phyloP scores from a whole-genome alignment of 2,797 vertebrate species.

The Chaunax sp. region DNA sequence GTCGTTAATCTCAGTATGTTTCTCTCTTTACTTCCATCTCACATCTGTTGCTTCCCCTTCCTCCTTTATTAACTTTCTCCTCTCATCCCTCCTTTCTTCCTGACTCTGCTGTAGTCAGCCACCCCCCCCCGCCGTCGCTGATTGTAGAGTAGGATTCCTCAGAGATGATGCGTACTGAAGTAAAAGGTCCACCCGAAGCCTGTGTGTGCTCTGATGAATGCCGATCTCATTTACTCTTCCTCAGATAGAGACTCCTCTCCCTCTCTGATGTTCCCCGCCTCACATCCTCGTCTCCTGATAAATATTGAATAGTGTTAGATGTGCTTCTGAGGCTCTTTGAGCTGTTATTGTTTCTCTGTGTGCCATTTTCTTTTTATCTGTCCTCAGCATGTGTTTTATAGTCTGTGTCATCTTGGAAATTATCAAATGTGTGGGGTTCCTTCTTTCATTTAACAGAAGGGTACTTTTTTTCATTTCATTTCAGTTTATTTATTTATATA shows the following conservation, averaged over 20 bases:
- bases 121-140: not conserved
- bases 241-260: conserved; percentile 30
- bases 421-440: not conserved
- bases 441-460: not conserved
- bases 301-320: conserved; percentile 30
- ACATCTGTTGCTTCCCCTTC: not conserved
- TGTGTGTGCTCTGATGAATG: conserved; percentile 42
- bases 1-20: conserved; percentile 6
- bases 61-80: conserved; percentile 8
- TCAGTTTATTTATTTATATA: too few relatives aligned
- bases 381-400: conserved; percentile 1
- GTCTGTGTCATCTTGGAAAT: not conserved
- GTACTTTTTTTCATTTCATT: not conserved
- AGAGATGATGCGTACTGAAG: conserved; percentile 41
- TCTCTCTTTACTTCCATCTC: conserved; percentile 1
- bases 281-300: conserved; percentile 39
- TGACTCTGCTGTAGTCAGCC: not conserved
- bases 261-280: conserved; percentile 11
- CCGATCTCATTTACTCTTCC: conserved; percentile 52
- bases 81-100: not conserved
- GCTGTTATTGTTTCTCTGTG: conserved; percentile 35
- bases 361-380: conserved; percentile 14
- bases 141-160: conserved; percentile 23
- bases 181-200: conserved; percentile 20
- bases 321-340: conserved; percentile 30